These are phyloP conservation scores for Dendrolimus houi DNA, from an alignment of 2,888 invertebrate species.

Conservation along the genomic window DNA sequence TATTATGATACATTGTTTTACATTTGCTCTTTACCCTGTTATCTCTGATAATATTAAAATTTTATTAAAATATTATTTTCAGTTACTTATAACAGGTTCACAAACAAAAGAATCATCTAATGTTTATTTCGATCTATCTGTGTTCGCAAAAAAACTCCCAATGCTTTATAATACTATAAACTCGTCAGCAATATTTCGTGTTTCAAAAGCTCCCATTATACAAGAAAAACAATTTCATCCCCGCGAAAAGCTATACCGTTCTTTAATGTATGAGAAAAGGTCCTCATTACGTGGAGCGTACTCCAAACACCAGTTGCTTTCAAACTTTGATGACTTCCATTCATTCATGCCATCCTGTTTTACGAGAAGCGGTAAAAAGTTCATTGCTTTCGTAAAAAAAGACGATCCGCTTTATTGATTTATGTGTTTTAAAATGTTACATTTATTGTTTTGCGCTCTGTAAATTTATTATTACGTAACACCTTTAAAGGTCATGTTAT, in stretches of 20 bases:
- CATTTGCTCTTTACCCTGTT: too few species aligned
- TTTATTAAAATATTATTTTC: too few species aligned
- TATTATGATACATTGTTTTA: too few species aligned
- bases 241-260: neutral
- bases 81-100: neutral
- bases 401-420: neutral
- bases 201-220: too few species aligned
- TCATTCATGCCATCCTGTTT: constrained; percentile 2
- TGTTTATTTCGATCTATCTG: too few species aligned
- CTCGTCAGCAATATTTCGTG: too few species aligned
- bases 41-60: too few species aligned
- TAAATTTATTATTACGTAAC: too few species aligned
- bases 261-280: constrained; percentile 1
- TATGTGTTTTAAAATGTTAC: neutral
- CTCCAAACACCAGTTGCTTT: constrained; percentile 3
- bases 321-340: constrained; percentile 3
- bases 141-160: too few species aligned
- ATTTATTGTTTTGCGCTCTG: neutral
- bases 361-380: constrained; percentile 1
- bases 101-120: too few species aligned
- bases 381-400: neutral
- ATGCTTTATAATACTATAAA: too few species aligned
- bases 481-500: too few species aligned
- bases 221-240: neutral
- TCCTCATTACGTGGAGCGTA: neutral